Percentiles rank a stretch among this genome's conserved stretches.
Evolutionary conservation across 2,797 vertebrate species (phyloP).

Genomic region (Anniella stebbinsi): DNA sequence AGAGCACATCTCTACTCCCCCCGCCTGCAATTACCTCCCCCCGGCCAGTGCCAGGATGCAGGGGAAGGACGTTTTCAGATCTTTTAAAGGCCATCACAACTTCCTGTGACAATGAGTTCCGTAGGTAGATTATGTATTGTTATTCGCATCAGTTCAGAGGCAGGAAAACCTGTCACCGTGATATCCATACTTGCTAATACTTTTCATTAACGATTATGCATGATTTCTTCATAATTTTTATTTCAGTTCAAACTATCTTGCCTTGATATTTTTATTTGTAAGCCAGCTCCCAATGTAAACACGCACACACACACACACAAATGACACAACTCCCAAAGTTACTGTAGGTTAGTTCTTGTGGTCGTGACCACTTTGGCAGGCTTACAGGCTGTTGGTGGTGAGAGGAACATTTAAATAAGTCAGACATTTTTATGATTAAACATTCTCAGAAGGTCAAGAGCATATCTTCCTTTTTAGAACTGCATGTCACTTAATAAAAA

Average conservation of each 20-base stretch:
- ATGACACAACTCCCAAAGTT: conserved; percentile 73
- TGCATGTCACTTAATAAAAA: conserved; percentile 65
- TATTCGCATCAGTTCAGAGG: background rate
- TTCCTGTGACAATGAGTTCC: background rate
- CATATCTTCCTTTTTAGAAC: conserved; percentile 65
- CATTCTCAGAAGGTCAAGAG: conserved; percentile 75
- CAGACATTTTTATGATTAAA: conserved; percentile 76
- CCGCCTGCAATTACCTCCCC: no score
- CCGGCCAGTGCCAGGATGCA: no score
- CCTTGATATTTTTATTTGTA: conserved; percentile 76
- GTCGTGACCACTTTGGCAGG: conserved; percentile 75
- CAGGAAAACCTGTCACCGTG: background rate
- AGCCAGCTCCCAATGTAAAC: conserved; percentile 73
- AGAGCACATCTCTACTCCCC: no score
- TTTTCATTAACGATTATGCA: conserved; percentile 56
- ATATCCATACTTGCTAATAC: background rate
- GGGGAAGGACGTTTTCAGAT: no score
- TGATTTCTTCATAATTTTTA: conserved; percentile 66
- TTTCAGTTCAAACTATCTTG: conserved; percentile 67
- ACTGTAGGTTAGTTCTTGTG: conserved; percentile 75
- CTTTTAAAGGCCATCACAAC: background rate
- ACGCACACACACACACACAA: conserved; percentile 62
- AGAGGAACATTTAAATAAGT: conserved; percentile 74
- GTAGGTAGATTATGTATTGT: background rate
- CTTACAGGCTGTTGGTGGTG: conserved; percentile 45